Evolutionary conservation across 2,888 invertebrate species (phyloP), one percentile per base, ranked within the genome.

Genomic region (Yponomeuta malinellus): DNA sequence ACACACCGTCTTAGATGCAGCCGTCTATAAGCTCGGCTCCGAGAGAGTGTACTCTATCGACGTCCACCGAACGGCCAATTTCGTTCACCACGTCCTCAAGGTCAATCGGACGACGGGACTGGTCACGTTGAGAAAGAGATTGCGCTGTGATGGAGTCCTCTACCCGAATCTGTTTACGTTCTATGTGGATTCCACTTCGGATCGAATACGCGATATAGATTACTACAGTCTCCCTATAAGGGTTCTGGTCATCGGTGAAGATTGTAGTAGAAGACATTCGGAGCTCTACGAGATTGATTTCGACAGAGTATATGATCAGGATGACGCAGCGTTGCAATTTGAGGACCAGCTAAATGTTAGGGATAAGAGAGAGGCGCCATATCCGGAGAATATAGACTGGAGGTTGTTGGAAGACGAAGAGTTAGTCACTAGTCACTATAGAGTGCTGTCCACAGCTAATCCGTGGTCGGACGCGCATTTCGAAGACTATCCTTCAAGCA

Each of bases 121-220:
- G 75, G 95, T 97, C 72, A 94, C 94, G n/a, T 89, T 97, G 63
- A 93, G 94, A 75, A 95, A 95, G 78, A 93, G 93, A 71, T 89
- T 97, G 15, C 93, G 95, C 80, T 97, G 97, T 86, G 95, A 96
- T 79, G 97, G 97, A 73, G 93, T 96, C 52, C 95, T 95, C 75
- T 97, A 97, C 81, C 97, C 97, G 0, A 96, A 96, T 79, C 93
- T 97, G 71, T 97, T 97, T 84, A 97, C 97, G 5, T 94, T 97
- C 81, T 96, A 97, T 85, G 95, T 97, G 73, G 97, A 97, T 83
- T 97, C 97, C 59, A 96, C 96, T 70, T 96, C 97, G 74, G 96
- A 95, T 78, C 92, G 96, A 71, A 91, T 96, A 74, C 93, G 95
- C 69, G 96, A 96, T 76, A 96, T 97, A 74, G 96, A 97, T 81